Evolutionary conservation across 2,888 invertebrate genomes (phyloP), one percentile per base, ranked within the genome.

Genomic region (Tenthredo scrophulariae): DNA sequence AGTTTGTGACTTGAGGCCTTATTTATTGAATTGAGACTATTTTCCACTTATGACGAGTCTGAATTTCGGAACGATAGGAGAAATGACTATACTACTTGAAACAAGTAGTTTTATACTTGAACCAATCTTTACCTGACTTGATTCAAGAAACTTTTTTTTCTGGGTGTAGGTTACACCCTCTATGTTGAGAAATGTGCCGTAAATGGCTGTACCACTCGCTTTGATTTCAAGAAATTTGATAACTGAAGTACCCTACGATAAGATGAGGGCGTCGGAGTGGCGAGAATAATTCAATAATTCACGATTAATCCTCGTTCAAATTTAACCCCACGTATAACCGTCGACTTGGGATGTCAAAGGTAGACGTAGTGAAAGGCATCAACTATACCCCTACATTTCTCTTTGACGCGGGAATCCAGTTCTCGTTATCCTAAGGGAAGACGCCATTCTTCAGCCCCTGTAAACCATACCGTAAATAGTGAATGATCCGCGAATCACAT

Each of bases 401-500:
- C 67, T 29, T 67, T 67, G 67, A 67, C 29, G 67, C 33, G 22
- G 72, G 43, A 72, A 43, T 43, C 72, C 40, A 43, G 29, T 33
- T 70, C 70, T 70, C 40, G 29, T 40, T 40, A 43, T 22, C 43
- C 72, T 43, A 3, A n/a, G 22, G 72, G 72, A 43, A 33, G 15
- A 22, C 10, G 29, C 50, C 26, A 77, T 77, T 77, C 54, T 54
- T 54, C 10, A 77, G 18, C 50, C 77, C 77, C 77, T 54, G 18
- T 29, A 77, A 77, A 77, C 54, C 29, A 26, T 18, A n/a, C 5
- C 29, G 29, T 46, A 77, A 77, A 50, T 50, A 77, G 54, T 50
- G 29, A 77, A 77, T 77, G 77, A 77, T 77, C 29, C 54, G 50
- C 50, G 77, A 77, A 77, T 77, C 77, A 29, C 77, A 77, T 77